Conservation (phyloP, 2,797 vertebrate genomes). For the Sebastes glaucus region DNA sequence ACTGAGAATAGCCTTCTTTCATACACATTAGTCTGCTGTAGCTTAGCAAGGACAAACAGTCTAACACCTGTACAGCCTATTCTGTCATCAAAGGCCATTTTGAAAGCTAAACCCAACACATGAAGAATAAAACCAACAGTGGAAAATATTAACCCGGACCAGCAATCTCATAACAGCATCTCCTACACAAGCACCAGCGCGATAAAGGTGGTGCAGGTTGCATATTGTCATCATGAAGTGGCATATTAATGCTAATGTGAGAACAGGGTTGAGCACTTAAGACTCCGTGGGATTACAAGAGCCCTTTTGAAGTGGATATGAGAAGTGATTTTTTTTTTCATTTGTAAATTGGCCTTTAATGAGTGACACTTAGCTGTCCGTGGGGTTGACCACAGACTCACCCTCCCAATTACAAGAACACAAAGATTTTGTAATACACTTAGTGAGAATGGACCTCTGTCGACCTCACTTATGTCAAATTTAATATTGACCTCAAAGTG, state of each 20-base stretch:
- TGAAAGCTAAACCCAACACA: background rate
- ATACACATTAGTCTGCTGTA: background rate
- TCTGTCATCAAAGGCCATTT: background rate
- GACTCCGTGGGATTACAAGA: background rate
- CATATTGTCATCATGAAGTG: background rate
- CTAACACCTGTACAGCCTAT: background rate
- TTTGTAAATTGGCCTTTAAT: slow-evolving; percentile 40
- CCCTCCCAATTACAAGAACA: slow-evolving; percentile 33
- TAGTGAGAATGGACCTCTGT: slow-evolving; percentile 11
- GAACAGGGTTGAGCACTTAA: slow-evolving; percentile 10
- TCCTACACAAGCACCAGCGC: background rate
- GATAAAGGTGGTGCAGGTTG: background rate
- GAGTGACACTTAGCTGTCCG: slow-evolving; percentile 19
- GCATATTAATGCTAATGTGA: slow-evolving; percentile 23
- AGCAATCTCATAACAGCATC: background rate
- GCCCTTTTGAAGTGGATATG: slow-evolving; percentile 26
- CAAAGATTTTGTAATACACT: slow-evolving; percentile 10
- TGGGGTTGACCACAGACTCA: slow-evolving; percentile 8
- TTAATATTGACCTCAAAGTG: background rate
- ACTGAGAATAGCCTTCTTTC: background rate
- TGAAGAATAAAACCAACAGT: background rate
- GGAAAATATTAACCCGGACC: background rate
- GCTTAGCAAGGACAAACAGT: background rate
- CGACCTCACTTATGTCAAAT: slow-evolving; percentile 2
- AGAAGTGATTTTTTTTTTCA: background rate